Evolutionary conservation across 2,113 vertebrate species (phyloP), one percentile per base, ranked within the genome.

Genomic region (Nannobrachium achirus): DNA sequence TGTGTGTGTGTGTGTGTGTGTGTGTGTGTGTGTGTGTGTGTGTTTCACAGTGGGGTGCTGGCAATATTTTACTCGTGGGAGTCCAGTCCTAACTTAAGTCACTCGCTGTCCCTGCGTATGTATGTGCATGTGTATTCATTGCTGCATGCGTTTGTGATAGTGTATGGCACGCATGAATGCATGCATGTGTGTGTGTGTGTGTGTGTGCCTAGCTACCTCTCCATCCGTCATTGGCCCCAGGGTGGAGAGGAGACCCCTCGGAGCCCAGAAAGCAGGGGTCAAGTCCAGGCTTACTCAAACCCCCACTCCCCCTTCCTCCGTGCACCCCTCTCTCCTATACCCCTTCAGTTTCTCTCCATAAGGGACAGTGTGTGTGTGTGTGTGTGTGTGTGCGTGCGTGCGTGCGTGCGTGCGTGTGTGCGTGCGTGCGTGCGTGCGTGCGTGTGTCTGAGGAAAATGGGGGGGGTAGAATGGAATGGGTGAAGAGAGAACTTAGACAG

Each of bases 191-290:
- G 52, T 5, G 15, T 25, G 52, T 7, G 16, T 16, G 10, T 19
- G 57, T 41, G 42, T 44, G 75, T 56, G 59, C 14, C 53, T 67
- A n/a, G 56, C 64, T 72, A 73, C 74, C 73, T 80, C 80, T 87
- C 71, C 72, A 85, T 91, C 83, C 65, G 75, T 91, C 86, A 91
- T 77, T 86, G 83, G 75, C 48, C 57, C 71, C 55, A 77, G 70
- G 76, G 78, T 63, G 82, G 66, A 87, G 76, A 85, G 91, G 93
- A 94, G 94, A 93, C 93, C 93, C 39, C 0, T 77, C 69, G 91
- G 92, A 94, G 92, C 92, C 94, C 92, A 91, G 89, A 92, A 89
- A 89, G 72, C 92, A 88, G 92, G 88, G 94, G 93, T 94, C 94
- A 94, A 95, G 94, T 94, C 93, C 93, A 93, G 92, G 92, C 89